Percentiles rank a stretch among this genome's conserved stretches.
Conservation (phyloP, 2,888 invertebrate genomes). For the Aricia artaxerxes region DNA sequence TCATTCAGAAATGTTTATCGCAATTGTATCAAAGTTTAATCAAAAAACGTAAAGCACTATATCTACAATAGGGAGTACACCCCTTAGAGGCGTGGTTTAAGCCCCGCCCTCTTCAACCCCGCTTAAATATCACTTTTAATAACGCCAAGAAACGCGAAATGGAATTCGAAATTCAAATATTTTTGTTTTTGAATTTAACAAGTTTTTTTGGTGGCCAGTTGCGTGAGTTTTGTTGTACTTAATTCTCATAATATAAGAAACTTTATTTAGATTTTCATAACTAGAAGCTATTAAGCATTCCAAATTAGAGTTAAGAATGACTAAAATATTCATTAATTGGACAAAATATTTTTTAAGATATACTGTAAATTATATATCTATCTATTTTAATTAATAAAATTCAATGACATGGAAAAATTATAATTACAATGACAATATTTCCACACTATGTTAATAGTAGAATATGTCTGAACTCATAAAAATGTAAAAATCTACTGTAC, state of each 20-base stretch:
- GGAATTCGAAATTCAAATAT: constrained; percentile 23
- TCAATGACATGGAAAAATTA: too few relatives aligned
- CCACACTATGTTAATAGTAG: too few relatives aligned
- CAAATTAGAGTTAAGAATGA: background rate
- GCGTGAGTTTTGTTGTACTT: background rate
- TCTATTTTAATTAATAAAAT: too few relatives aligned
- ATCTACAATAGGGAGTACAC: constrained; percentile 45
- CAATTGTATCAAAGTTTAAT: constrained; percentile 20
- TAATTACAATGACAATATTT: too few relatives aligned
- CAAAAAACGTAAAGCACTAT: constrained; percentile 19
- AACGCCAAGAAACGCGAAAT: constrained; percentile 25
- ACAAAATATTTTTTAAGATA: too few relatives aligned
- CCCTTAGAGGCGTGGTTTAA: constrained; percentile 44
- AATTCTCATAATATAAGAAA: background rate
- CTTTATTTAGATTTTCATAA: background rate
- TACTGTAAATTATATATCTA: too few relatives aligned
- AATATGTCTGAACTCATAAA: too few relatives aligned
- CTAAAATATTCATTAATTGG: background rate
- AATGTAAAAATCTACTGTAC: too few relatives aligned
- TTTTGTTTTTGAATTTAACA: background rate
- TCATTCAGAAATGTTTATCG: constrained; percentile 8
- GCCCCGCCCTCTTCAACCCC: constrained; percentile 45
- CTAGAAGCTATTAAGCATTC: background rate
- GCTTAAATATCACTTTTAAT: constrained; percentile 33
- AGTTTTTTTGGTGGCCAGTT: background rate